Evolutionary conservation across 1,140 invertebrate genomes (phyloP).

Genomic region (Orussus abietinus): DNA sequence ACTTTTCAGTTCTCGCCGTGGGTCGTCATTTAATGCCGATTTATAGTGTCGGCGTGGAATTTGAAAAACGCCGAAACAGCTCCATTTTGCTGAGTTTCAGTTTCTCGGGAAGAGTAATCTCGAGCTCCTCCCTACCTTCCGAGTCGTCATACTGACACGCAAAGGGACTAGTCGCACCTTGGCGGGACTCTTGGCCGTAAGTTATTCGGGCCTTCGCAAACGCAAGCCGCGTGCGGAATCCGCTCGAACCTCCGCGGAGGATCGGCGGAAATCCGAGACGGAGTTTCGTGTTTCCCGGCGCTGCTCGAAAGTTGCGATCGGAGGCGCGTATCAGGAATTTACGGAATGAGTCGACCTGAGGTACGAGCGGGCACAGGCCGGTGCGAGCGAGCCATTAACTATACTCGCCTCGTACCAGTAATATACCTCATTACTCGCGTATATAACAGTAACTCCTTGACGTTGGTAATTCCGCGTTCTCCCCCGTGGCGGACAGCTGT

Average conservation of each 20-base stretch:
- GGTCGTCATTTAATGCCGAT: too few relatives aligned
- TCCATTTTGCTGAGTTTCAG: too few relatives aligned
- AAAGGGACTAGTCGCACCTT: background rate
- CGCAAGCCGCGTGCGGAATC: too few relatives aligned
- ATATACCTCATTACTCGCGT: constrained; percentile 41
- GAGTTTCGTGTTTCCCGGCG: constrained; percentile 41
- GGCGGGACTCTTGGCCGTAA: too few relatives aligned
- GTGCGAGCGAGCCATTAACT: constrained; percentile 31
- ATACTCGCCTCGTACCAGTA: constrained; percentile 32
- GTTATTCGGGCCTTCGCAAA: too few relatives aligned
- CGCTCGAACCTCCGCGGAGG: background rate
- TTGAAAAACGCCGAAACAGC: too few relatives aligned
- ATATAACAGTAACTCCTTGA: constrained; percentile 33
- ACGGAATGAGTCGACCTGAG: constrained; percentile 30
- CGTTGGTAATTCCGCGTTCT: constrained; percentile 31
- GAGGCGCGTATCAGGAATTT: constrained; percentile 38
- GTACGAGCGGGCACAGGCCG: constrained; percentile 18
- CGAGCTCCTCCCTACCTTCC: too few relatives aligned
- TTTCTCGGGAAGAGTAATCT: too few relatives aligned
- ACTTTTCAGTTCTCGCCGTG: too few relatives aligned
- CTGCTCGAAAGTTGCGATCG: constrained; percentile 32
- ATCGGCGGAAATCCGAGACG: constrained; percentile 28
- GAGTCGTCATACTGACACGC: background rate
- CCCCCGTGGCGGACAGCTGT: constrained; percentile 22
- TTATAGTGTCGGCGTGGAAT: too few relatives aligned